These are phyloP conservation scores for Plemyria rubiginata DNA, from an alignment of 2,888 invertebrate genomes.

Conservation along the genomic window DNA sequence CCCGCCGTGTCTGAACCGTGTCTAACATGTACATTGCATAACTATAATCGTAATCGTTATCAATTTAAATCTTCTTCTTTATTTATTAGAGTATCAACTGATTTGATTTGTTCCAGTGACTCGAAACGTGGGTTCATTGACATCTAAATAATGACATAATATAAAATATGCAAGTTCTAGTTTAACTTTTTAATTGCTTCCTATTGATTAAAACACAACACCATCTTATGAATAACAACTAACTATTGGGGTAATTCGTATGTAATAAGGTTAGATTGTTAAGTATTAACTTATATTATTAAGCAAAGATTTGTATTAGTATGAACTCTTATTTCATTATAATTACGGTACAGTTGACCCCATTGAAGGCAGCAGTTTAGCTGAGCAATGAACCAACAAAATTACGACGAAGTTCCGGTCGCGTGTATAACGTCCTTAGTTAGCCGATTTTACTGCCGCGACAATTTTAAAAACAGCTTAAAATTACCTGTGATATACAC, in stretches of 20 bases:
- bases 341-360: constrained; percentile 24
- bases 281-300: constrained; percentile 7
- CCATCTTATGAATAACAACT: not conserved
- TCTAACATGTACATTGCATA: too few relatives aligned
- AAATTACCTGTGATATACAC: constrained; percentile 20
- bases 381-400: constrained; percentile 33
- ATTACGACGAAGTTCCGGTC: constrained; percentile 30
- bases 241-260: not conserved
- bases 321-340: constrained; percentile 16
- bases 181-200: not conserved
- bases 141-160: not conserved
- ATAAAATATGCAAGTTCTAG: not conserved
- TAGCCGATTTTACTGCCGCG: constrained; percentile 24
- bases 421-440: constrained; percentile 37
- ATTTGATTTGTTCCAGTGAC: too few relatives aligned
- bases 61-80: too few relatives aligned
- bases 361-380: constrained; percentile 23
- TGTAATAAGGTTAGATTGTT: too few relatives aligned
- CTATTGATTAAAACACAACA: not conserved
- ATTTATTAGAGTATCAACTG: too few relatives aligned
- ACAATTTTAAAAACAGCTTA: constrained; percentile 25
- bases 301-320: constrained; percentile 22
- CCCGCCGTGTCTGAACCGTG: too few relatives aligned
- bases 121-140: too few relatives aligned
- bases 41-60: not conserved